Evolutionary conservation across 2,113 vertebrate species (phyloP).

Genomic region (Pipra filicauda): DNA sequence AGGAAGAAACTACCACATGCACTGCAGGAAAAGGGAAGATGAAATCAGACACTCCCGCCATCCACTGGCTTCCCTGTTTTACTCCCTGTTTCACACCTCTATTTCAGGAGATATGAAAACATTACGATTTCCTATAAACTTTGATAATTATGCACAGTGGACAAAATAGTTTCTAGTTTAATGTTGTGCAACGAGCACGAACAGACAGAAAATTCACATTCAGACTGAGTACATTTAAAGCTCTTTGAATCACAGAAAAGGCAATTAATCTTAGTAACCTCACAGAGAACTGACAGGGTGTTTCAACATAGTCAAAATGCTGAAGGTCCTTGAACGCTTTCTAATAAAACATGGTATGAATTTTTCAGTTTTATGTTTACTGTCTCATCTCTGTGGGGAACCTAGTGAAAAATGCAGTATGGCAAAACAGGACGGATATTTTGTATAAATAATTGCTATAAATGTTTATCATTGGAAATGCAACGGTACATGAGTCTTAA

Average conservation of each 20-base stretch:
- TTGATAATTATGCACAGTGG: not conserved
- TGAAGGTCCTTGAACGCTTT: not conserved
- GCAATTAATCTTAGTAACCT: slow-evolving; percentile 30
- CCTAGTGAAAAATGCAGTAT: not conserved
- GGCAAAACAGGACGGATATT: not conserved
- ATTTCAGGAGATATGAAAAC: not conserved
- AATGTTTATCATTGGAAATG: slow-evolving; percentile 1
- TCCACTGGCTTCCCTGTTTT: not conserved
- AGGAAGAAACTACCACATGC: not conserved
- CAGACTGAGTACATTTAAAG: not conserved
- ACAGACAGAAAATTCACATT: not conserved
- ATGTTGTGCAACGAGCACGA: not conserved
- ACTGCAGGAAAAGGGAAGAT: not conserved
- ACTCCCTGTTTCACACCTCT: not conserved
- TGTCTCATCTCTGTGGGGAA: not conserved
- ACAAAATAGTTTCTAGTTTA: not conserved
- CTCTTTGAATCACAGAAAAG: not conserved
- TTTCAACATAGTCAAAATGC: slow-evolving; percentile 13
- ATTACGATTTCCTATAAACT: not conserved
- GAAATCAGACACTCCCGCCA: not conserved
- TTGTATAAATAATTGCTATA: not conserved
- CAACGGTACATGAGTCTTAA: not conserved
- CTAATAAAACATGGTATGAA: not conserved
- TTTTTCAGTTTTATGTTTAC: slow-evolving; percentile 1
- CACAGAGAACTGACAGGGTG: not conserved